Base-by-base conservation (phyloP, 2,888 invertebrate species). In the Tridacna crocea region DNA sequence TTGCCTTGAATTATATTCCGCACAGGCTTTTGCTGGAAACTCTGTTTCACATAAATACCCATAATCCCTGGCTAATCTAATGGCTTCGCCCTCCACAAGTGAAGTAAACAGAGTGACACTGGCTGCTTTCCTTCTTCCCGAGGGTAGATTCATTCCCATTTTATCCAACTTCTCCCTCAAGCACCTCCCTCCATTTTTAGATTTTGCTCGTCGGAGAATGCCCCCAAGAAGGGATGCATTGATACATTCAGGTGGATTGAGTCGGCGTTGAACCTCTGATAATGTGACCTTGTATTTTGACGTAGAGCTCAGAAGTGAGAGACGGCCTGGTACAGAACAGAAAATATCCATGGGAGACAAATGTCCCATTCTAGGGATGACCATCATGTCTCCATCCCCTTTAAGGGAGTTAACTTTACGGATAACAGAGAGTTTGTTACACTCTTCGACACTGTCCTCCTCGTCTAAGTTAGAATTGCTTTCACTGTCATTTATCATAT, bases 231-330 rank as follows among this genome's bases (percentile, higher is more conserved):
- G 96, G 58, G 99, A 99, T 27, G 99, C 99, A 95, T 99, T 99
- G 91, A 99, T 96, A 95, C 99, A 99, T 95, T 99, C 99, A 0
- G 99, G 99, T 60, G 99, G 99, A 73, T 98, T 98, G 86, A 99
- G 96, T 91, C 99, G 96, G 93, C 99, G 96, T 95, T 99, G 99
- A 84, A 99, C 99, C 95, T 99, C 99, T 15, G 98, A 99, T 83
- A 99, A 98, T 66, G 99, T 99, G 92, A 99, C 99, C 96, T 99
- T 99, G 96, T 99, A 99, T 96, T 99, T 99, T 95, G 99, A 98
- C 92, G 99, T 99, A 91, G 98, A 98, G 89, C 98, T 98, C 91
- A 99, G 96, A 85, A 99, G 96, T 79, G 98, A 98, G 91, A 99
- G 96, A 77, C 98, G 96, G 72, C 99, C 99, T 61, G 99, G 99